A percentile compares a stretch with the other conserved stretches of the same genome.
Conservation (phyloP, 2,797 vertebrate genomes). For the Arctocebus calabarensis region DNA sequence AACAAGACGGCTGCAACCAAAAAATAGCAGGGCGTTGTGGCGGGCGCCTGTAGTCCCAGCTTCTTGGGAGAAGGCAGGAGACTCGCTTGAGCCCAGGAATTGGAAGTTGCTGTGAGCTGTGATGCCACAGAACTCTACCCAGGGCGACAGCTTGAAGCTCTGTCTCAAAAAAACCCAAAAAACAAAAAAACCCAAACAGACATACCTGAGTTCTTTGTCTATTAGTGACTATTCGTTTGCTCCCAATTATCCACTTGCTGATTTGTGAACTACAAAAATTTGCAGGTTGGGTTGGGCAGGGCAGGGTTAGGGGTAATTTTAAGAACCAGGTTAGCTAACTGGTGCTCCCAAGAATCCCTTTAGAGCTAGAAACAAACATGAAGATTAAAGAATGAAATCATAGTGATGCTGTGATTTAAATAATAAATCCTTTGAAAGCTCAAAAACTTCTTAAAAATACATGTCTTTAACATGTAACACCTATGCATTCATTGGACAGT, state of each 20-base stretch:
- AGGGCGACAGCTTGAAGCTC: too few relatives aligned
- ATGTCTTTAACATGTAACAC: not conserved
- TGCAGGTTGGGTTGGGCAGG: not conserved
- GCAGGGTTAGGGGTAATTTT: not conserved
- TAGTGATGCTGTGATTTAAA: not conserved
- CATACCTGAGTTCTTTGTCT: not conserved
- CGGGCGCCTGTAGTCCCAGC: too few relatives aligned
- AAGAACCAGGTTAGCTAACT: not conserved
- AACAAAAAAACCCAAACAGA: not conserved
- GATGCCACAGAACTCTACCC: too few relatives aligned
- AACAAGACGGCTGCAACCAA: too few relatives aligned
- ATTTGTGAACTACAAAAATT: not conserved
- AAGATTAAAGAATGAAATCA: not conserved
- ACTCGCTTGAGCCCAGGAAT: too few relatives aligned
- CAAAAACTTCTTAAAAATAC: not conserved
- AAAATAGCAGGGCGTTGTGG: too few relatives aligned
- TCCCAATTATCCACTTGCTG: not conserved
- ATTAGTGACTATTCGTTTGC: not conserved
- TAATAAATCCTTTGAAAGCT: constrained; percentile 19
- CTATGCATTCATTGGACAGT: not conserved
- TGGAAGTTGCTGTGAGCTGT: too few relatives aligned
- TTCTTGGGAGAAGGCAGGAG: too few relatives aligned
- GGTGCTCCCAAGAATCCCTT: not conserved
- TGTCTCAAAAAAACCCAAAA: too few relatives aligned
- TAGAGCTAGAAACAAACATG: not conserved